Percentiles rank a stretch among this genome's conserved stretches.
These are phyloP conservation scores for Myrmecobius fasciatus DNA, from an alignment of 2,113 vertebrate species.

Conservation along the genomic window DNA sequence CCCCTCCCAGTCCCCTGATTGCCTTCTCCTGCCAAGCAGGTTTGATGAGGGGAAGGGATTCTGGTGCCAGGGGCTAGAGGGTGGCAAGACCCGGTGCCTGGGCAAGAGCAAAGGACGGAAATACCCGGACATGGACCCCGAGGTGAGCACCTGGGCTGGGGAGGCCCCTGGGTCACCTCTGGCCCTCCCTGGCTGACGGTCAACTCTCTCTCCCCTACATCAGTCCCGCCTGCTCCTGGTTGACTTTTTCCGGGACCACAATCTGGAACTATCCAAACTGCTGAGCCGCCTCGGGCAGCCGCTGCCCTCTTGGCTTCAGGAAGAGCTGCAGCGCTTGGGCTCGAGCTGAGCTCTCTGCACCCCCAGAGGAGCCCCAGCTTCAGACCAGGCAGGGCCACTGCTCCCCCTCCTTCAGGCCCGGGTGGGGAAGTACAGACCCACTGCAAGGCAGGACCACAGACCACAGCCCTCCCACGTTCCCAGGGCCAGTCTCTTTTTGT, in stretches of 20 bases:
- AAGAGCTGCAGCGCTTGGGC: constrained; percentile 93
- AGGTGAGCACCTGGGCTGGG: constrained; percentile 84
- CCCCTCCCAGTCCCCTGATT: constrained; percentile 24
- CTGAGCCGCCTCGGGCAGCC: constrained; percentile 93
- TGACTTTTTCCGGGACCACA: constrained; percentile 94
- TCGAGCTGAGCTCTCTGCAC: constrained; percentile 88
- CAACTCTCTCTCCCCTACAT: constrained; percentile 58
- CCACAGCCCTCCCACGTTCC: constrained; percentile 26
- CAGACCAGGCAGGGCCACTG: constrained; percentile 54
- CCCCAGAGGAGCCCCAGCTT: constrained; percentile 38
- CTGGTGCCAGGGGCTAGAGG: constrained; percentile 95
- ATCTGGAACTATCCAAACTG: constrained; percentile 92
- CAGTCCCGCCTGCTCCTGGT: constrained; percentile 92
- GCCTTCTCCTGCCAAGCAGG: constrained; percentile 81
- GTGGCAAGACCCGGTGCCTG: constrained; percentile 94
- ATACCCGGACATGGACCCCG: constrained; percentile 93
- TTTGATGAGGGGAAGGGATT: constrained; percentile 97
- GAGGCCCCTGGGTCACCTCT: not conserved
- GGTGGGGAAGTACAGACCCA: constrained; percentile 47
- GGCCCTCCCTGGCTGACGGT: constrained; percentile 12
- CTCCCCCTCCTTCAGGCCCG: constrained; percentile 43
- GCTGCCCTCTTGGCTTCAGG: constrained; percentile 94
- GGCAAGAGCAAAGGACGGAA: constrained; percentile 97
- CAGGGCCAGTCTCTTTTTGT: not conserved
- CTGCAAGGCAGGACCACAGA: too few relatives aligned